Evolutionary conservation across 1,140 invertebrate species (phyloP), one percentile per base, ranked within the genome.

Genomic region (Carcinoscorpius rotundicauda): DNA sequence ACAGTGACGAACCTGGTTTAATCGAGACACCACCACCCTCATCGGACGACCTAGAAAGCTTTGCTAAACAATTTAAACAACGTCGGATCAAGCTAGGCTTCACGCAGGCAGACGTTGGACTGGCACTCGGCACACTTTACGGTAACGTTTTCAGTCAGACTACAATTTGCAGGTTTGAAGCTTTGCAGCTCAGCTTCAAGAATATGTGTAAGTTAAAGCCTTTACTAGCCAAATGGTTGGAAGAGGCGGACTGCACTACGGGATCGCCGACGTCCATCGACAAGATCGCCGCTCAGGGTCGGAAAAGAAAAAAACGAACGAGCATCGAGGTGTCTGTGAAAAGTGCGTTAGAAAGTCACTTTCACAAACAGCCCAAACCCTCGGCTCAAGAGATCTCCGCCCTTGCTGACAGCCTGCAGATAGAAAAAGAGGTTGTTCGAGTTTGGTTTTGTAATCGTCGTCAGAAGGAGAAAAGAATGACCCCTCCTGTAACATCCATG

Each of bases 181-280:
- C 97, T 67, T 80, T 99, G 68, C 96, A 99, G 77, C 81, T 99
- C 69, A 97, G 92, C 79, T 98, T 98, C 82, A 99, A 99, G 79
- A 99, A 99, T 78, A 99, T 99, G 97, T 99, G 96, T 83, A 98
- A 99, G 79, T 81, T 99, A 75, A 98, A 98, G 81, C 97, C 97
- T 52, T 80, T 99, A 68, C 82, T 99, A 58, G 93, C 97, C 76
- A 99, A 98, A 80, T 99, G 97, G 97, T 81, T 99, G 51, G 96
- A 99, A 78, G 96, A 99, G 77, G 97, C 97, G 9, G 96, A 98
- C 75, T 95, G 90, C 66, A 95, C 92, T 68, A 97, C 93, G 52
- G 96, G 95, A 29, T 96, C 93, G 68, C 93, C 95, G n/a, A 97
- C 93, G n/a, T 93, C 88, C 75, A 97, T 97, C 78, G 95, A 98